Evolutionary conservation across 2,797 vertebrate genomes (phyloP).

Genomic region (Synaphobranchus kaupii): DNA sequence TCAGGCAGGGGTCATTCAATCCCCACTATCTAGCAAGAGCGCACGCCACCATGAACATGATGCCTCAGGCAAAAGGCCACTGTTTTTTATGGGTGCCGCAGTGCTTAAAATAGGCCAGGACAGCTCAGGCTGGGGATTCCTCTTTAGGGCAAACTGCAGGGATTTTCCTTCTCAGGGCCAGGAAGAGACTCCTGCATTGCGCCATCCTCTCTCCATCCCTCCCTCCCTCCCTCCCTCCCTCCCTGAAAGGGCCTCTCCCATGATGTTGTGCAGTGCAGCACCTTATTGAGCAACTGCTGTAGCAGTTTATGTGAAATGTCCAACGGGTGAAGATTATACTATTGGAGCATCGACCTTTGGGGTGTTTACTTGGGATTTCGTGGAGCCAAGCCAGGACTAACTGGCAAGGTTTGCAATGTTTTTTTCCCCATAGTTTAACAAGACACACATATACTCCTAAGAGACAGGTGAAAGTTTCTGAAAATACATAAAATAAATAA

Average conservation of each 20-base stretch:
- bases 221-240: not conserved
- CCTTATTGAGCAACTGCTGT: not conserved
- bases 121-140: conserved; percentile 48
- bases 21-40: conserved; percentile 42
- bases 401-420: not conserved
- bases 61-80: conserved; percentile 34
- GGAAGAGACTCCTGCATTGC: conserved; percentile 42
- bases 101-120: conserved; percentile 46
- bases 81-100: conserved; percentile 38
- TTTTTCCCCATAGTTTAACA: not conserved
- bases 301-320: not conserved
- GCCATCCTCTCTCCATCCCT: conserved; percentile 16
- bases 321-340: not conserved
- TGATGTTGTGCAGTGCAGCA: not conserved
- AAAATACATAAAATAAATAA: too few relatives aligned
- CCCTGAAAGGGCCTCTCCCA: not conserved
- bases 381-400: not conserved
- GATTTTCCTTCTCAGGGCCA: conserved; percentile 42
- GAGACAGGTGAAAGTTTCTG: too few relatives aligned
- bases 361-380: not conserved
- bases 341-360: not conserved
- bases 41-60: conserved; percentile 32
- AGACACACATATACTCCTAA: not conserved
- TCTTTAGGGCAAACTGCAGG: conserved; percentile 42
- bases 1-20: conserved; percentile 35